Evolutionary conservation across 2,113 vertebrate genomes (phyloP), one percentile per base, ranked within the genome.

Genomic region (Artemisiospiza belli): DNA sequence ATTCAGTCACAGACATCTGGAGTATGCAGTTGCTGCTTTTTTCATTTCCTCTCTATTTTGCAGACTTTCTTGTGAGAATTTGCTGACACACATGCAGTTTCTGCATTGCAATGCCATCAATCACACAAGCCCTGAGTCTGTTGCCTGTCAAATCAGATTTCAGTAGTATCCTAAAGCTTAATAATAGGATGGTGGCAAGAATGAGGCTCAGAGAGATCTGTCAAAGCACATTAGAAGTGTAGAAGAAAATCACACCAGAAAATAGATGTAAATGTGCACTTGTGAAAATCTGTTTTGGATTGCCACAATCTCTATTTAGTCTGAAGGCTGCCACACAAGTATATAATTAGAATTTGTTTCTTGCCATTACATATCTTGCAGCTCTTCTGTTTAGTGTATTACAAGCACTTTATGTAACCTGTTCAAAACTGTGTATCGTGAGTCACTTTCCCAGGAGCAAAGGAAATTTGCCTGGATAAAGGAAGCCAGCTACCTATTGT

Each of bases 361-460:
- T 76, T 6, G 1, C 54, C 43, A 41, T 58, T 80, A 23, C 25
- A 0, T 72, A 54, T 35, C 67, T 87, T 67, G 39, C 0, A 2
- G 49, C 39, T 77, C 28, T 76, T 82, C 15, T 64, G 12, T 51
- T 47, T 67, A 31, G 24, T 0, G 0, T 87, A 43, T 87, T 85
- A 43, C 59, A 76, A 68, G 12, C 6, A 9, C 41, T 76, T 92
- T 64, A 55, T 0, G 5, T 67, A 87, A 84, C 47, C 16, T 66
- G 6, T 57, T 76, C n/a, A 59, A 68, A 82, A 74, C 9, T 24
- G 28, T 1, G 0, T 64, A 9, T 78, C 1, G 0, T 57, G 55
- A 81, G 31, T 87, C 61, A 61, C 16, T 83, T 77, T 81, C 47
- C 80, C 59, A 22, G 64, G 23, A 83, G 68, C 76, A 83, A 69